These are phyloP conservation scores for Dasyprocta punctata DNA, from an alignment of 2,113 vertebrate species.

Conservation along the genomic window DNA sequence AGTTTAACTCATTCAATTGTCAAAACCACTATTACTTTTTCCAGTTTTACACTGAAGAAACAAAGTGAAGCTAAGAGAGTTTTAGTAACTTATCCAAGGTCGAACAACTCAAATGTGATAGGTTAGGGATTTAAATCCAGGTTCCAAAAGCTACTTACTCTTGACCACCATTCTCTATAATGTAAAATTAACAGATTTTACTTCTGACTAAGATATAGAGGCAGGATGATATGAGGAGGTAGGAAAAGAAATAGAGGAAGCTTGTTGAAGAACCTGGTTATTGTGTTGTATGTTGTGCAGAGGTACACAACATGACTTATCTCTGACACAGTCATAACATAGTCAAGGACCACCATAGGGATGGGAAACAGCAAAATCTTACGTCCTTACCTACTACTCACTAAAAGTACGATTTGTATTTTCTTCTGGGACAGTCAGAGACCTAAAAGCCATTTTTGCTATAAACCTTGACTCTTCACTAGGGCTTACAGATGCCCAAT, in stretches of 20 bases:
- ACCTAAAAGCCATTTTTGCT: not conserved
- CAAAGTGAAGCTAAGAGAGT: not conserved
- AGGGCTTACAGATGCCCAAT: not conserved
- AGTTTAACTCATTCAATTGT: not conserved
- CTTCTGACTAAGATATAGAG: not conserved
- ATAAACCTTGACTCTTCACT: not conserved
- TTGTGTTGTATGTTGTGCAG: not conserved
- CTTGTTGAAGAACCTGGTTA: not conserved
- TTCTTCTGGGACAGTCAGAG: not conserved
- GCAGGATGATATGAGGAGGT: not conserved
- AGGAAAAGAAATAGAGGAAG: not conserved
- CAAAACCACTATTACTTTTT: not conserved
- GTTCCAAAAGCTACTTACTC: not conserved
- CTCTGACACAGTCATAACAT: not conserved
- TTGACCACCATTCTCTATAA: not conserved
- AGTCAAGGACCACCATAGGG: not conserved
- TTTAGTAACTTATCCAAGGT: not conserved
- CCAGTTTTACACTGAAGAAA: not conserved
- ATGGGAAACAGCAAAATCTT: not conserved
- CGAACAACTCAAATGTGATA: not conserved
- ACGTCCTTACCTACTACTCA: not conserved
- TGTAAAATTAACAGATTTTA: not conserved
- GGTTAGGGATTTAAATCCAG: not conserved
- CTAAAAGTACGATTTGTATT: not conserved
- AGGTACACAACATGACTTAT: not conserved